Conservation (phyloP, 2,888 invertebrate species). For the Stramonita haemastoma region DNA sequence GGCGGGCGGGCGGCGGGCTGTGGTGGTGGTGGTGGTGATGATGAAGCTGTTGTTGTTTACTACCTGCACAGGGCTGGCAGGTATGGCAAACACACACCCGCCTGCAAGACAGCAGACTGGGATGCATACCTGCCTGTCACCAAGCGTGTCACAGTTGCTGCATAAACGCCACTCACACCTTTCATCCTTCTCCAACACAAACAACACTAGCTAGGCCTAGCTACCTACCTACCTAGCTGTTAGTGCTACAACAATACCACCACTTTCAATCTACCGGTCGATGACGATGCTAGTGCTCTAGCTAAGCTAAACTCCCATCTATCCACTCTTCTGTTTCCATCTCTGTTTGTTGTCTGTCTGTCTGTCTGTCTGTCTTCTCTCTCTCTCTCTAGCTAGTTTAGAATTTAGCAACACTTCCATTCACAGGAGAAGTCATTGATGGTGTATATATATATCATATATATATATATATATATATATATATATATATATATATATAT, state of each 20-base stretch:
- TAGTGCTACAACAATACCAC: neutral
- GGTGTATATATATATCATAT: no score
- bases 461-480: no score
- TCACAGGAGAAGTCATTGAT: no score
- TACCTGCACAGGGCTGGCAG: neutral
- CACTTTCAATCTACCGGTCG: neutral
- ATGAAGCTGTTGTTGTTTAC: neutral
- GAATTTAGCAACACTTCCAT: no score
- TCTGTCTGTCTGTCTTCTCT: no score
- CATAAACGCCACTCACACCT: constrained; percentile 20
- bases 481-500: no score
- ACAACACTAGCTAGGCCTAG: neutral
- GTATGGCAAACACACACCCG: neutral
- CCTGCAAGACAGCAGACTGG: neutral
- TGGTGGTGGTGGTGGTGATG: neutral
- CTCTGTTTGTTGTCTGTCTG: no score
- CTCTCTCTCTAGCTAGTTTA: no score
- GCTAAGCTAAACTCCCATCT: no score
- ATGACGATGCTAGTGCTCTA: no score
- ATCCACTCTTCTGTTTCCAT: no score
- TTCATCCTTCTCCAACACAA: constrained; percentile 8
- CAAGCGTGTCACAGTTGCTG: neutral
- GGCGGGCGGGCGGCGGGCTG: neutral
- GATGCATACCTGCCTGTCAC: neutral
- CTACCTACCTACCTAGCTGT: no score